A percentile compares a stretch with the other conserved stretches of the same genome.
Conservation (phyloP, 2,888 invertebrate genomes). For the Chymomyza fuscimana region DNA sequence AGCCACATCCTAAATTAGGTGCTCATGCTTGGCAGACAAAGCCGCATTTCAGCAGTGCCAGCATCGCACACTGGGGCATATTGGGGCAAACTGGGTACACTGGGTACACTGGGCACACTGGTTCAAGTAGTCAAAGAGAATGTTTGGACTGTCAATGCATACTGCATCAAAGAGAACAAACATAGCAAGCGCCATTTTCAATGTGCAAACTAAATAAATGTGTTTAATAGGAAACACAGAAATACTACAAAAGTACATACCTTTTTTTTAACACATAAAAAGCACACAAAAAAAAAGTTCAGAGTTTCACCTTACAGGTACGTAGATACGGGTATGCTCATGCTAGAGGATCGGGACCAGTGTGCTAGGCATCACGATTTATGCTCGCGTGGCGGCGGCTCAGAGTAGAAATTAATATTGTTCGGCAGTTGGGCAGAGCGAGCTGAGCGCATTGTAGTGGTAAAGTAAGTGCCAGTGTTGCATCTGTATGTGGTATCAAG, state of each 20-base stretch:
- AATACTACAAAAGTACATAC: neutral
- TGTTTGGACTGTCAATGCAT: conserved; percentile 15
- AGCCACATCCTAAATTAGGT: conserved; percentile 75
- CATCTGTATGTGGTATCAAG: conserved; percentile 59
- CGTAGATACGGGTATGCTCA: conserved; percentile 11
- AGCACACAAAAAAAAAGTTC: neutral
- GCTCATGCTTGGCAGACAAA: conserved; percentile 47
- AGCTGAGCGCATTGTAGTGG: neutral
- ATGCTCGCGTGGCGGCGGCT: conserved; percentile 41
- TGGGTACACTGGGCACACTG: conserved; percentile 21
- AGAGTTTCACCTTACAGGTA: neutral
- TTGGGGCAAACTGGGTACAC: neutral
- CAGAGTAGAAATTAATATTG: conserved; percentile 67
- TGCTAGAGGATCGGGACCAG: conserved; percentile 49
- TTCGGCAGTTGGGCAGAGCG: conserved; percentile 59
- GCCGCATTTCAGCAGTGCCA: conserved; percentile 10
- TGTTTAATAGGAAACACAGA: neutral
- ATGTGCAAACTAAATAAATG: neutral
- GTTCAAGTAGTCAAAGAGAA: conserved; percentile 21
- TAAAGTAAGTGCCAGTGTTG: conserved; percentile 23
- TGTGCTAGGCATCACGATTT: conserved; percentile 56
- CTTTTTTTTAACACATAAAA: too few relatives aligned
- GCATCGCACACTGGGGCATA: conserved; percentile 17
- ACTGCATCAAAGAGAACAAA: conserved; percentile 36
- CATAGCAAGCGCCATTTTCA: conserved; percentile 14